Conservation (phyloP, 2,797 vertebrate species). For the Channa striata region DNA sequence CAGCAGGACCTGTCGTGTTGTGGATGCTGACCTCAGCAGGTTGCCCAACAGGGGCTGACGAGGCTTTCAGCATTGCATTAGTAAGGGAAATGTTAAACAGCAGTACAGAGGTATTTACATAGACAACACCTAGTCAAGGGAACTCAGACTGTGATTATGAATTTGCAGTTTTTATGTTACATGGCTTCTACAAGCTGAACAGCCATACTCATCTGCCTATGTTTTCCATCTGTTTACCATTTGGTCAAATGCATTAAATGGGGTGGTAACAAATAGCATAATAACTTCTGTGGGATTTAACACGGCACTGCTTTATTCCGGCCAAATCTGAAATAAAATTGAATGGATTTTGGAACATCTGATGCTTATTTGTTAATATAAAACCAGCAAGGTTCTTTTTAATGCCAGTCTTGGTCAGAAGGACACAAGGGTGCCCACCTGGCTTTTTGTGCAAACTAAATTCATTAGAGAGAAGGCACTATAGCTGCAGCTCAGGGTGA, state of each 20-base stretch:
- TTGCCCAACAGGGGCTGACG: conserved; percentile 73
- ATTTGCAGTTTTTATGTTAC: conserved; percentile 26
- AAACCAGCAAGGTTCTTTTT: conserved; percentile 15
- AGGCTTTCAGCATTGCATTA: conserved; percentile 75
- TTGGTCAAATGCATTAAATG: neutral
- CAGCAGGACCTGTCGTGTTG: conserved; percentile 65
- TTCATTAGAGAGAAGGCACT: conserved; percentile 25
- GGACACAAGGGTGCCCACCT: neutral
- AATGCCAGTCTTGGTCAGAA: conserved; percentile 28
- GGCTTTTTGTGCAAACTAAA: conserved; percentile 23
- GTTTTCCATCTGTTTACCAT: neutral
- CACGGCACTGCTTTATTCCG: neutral
- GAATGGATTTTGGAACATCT: neutral
- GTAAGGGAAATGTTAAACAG: conserved; percentile 81
- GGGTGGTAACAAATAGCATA: neutral
- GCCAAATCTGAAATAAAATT: conserved; percentile 1
- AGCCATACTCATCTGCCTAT: neutral
- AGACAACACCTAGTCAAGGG: conserved; percentile 41
- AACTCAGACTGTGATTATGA: conserved; percentile 49
- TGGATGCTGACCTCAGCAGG: conserved; percentile 82
- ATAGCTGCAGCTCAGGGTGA: conserved; percentile 37
- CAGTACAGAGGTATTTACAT: conserved; percentile 67
- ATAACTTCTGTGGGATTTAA: neutral
- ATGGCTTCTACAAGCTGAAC: conserved; percentile 7
- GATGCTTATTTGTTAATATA: neutral